Conservation (phyloP, 1,140 invertebrate genomes). For the Macrosteles quadrilineatus region DNA sequence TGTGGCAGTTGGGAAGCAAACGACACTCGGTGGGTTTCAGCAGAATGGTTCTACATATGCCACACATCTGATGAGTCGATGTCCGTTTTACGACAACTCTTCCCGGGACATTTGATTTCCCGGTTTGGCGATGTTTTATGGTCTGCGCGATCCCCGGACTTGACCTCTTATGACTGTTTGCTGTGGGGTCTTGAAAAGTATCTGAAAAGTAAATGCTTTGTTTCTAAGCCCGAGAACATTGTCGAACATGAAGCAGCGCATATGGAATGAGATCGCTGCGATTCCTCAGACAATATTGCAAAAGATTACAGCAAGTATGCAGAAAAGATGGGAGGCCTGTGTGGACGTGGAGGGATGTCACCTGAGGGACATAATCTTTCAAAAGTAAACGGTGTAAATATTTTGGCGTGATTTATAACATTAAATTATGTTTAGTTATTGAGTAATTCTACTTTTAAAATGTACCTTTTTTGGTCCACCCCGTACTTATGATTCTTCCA, state of each 20-base stretch:
- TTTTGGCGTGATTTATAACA: not conserved
- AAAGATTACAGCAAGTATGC: not conserved
- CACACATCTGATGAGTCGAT: not conserved
- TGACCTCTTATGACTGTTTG: slow-evolving; percentile 1
- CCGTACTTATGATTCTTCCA: no score
- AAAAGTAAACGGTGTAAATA: slow-evolving; percentile 4
- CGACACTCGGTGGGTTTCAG: not conserved
- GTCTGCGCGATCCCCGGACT: not conserved
- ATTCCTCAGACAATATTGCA: not conserved
- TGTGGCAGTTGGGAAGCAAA: not conserved
- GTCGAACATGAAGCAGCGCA: not conserved
- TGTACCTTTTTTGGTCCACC: no score
- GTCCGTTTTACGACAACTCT: not conserved
- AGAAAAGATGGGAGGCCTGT: not conserved
- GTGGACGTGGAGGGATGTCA: not conserved
- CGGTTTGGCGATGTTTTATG: not conserved
- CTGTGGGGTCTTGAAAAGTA: not conserved
- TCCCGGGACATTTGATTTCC: not conserved
- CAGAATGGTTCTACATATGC: not conserved
- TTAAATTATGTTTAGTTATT: not conserved
- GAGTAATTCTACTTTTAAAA: no score
- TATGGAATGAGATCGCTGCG: not conserved
- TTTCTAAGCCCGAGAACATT: not conserved
- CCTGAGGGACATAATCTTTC: not conserved
- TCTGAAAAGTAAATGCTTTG: not conserved